Base-by-base conservation (phyloP, 2,797 vertebrate genomes). In the Anas flavirostris region DNA sequence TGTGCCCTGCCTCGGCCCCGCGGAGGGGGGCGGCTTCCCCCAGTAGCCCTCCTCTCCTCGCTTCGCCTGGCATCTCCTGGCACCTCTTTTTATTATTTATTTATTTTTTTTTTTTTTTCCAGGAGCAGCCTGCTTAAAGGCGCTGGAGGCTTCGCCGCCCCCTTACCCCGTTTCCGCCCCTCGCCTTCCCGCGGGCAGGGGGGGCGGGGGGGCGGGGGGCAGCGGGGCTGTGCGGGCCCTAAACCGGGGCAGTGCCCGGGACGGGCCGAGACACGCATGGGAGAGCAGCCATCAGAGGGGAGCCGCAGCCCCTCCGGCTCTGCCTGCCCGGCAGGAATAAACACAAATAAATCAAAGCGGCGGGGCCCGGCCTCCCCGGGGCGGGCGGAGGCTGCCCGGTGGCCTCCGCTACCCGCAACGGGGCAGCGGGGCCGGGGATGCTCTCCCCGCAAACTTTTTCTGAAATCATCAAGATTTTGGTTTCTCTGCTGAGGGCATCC, bases 281-380 rank as follows among this genome's bases (percentile, higher is more conserved):
- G 31, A 52, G 72, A 85, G 17, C 15, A 12, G 6, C 79, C 76
- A 60, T 33, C 79, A 13, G 52, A 73, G 8, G 31, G 56, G 64
- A 59, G 26, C 76, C 56, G 28, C 73, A 70, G 60, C 64, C 46
- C 64, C 41, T 68, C n/a, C 21, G 52, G 48, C 67, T 69, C 48
- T 18, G 18, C 18, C 39, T 53, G 48, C 48, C 48, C 28, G 48
- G 25, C 5, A 21, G 84, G 22, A 86, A 93, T 23, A 87, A 82
- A 82, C 10, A 29, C 59, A 43, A 69, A 79, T 89, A 93, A 92
- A 92, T 93, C 84, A 82, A 87, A 91, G 28, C 12, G 23, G 68
- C 5, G 8, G 48, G 50, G 16, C 37, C 9, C 26, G 53, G 25
- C 59, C 62, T 37, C 16, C 8, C 10, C 19, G 19, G 53, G 81